Percentiles rank a stretch among this genome's conserved stretches.
These are phyloP conservation scores for Entelurus aequoreus DNA, from an alignment of 2,113 vertebrate species.

Conservation along the genomic window DNA sequence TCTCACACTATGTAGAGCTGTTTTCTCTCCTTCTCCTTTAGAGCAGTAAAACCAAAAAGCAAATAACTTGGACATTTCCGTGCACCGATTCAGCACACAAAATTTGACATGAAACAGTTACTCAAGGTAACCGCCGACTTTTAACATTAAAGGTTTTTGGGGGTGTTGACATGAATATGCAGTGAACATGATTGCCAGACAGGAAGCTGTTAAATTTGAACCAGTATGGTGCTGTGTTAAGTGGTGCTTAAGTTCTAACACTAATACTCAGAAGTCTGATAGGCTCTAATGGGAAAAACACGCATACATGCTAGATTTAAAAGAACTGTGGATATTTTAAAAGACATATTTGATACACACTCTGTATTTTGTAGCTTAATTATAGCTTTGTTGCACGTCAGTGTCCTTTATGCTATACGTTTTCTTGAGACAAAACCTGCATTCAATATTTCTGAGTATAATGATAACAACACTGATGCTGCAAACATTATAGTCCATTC, in stretches of 20 bases:
- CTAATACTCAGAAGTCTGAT: neutral
- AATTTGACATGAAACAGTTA: constrained; percentile 3
- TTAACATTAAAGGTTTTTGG: neutral
- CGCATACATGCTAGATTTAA: neutral
- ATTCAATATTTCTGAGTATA: neutral
- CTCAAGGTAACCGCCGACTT: neutral
- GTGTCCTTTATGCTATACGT: neutral
- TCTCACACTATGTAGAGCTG: neutral
- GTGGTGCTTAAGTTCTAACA: constrained; percentile 2
- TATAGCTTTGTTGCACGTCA: neutral
- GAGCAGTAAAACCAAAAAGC: neutral
- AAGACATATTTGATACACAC: neutral
- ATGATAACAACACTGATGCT: too few species aligned
- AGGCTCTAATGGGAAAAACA: neutral
- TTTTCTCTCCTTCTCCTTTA: neutral
- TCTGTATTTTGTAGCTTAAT: neutral
- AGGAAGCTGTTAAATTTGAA: constrained; percentile 5
- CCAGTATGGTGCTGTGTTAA: neutral
- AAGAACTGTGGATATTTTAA: neutral
- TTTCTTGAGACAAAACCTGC: neutral
- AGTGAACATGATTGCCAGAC: constrained; percentile 3
- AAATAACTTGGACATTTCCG: neutral
- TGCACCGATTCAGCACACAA: neutral
- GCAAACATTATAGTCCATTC: too few species aligned
- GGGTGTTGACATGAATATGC: constrained; percentile 1